phyloP scores from a whole-genome alignment of 2,113 vertebrate genomes.

The Capreolus pygargus region DNA sequence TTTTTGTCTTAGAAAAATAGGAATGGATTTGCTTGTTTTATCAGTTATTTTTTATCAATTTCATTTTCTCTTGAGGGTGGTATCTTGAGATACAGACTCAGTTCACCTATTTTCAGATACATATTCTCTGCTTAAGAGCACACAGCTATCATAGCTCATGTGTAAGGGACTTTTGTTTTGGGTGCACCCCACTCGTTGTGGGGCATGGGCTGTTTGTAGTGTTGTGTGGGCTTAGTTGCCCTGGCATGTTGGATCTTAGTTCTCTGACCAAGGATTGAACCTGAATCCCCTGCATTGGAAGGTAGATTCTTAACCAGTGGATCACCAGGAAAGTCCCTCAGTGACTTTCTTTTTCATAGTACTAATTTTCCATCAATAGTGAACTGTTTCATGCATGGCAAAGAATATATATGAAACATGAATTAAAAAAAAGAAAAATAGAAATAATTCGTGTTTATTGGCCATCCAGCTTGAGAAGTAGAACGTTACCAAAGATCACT shows the following conservation, averaged over 20 bases:
- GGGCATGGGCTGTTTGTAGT: no score
- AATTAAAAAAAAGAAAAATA: constrained; percentile 5
- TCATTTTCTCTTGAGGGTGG: background rate
- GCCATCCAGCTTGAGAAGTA: background rate
- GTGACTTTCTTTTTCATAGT: background rate
- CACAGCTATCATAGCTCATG: background rate
- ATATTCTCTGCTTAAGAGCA: background rate
- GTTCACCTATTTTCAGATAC: background rate
- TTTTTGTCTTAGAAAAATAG: background rate
- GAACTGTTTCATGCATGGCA: background rate
- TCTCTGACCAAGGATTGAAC: no score
- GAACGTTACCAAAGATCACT: background rate
- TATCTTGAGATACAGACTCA: background rate
- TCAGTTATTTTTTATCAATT: background rate
- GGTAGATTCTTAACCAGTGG: no score
- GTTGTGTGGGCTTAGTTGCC: no score
- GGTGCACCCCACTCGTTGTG: no score
- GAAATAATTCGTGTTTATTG: background rate
- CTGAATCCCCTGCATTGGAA: no score
- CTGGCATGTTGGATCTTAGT: no score
- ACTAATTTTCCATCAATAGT: background rate
- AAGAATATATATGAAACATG: background rate
- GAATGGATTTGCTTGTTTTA: background rate
- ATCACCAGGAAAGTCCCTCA: no score
- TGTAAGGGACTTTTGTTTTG: background rate